A percentile compares a stretch with the other conserved stretches of the same genome.
Evolutionary conservation across 1,140 invertebrate genomes (phyloP).

Genomic region (Nasonia vitripennis): DNA sequence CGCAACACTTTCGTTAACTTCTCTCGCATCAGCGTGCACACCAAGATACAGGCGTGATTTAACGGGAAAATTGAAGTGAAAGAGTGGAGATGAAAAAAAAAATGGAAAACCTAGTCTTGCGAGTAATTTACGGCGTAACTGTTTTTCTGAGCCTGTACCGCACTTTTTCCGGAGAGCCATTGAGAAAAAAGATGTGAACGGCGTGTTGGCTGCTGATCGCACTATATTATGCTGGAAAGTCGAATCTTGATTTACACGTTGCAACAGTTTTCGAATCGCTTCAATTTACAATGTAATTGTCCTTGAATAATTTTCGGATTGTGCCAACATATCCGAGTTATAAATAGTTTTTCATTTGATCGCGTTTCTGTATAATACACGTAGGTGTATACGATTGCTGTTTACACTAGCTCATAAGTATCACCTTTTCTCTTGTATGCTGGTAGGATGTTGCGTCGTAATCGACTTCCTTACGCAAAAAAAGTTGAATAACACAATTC

Average conservation of each 20-base stretch:
- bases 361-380: too few species aligned
- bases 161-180: not conserved
- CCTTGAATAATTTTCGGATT: too few species aligned
- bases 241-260: too few species aligned
- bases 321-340: too few species aligned
- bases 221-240: too few species aligned
- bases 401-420: not conserved
- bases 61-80: slow-evolving; percentile 20
- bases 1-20: slow-evolving; percentile 33
- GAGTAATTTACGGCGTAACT: not conserved
- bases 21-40: not conserved
- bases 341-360: too few species aligned
- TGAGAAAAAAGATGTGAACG: not conserved
- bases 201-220: too few species aligned
- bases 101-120: not conserved
- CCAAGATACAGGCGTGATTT: not conserved
- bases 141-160: not conserved
- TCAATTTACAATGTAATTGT: too few species aligned
- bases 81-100: slow-evolving; percentile 16
- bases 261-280: too few species aligned
- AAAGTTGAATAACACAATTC: not conserved
- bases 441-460: not conserved
- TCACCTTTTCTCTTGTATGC: not conserved
- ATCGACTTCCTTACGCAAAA: slow-evolving; percentile 23
- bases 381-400: too few species aligned